Percentiles rank a stretch among this genome's conserved stretches.
Evolutionary conservation across 2,113 vertebrate genomes (phyloP).

Genomic region (Odocoileus virginianus): DNA sequence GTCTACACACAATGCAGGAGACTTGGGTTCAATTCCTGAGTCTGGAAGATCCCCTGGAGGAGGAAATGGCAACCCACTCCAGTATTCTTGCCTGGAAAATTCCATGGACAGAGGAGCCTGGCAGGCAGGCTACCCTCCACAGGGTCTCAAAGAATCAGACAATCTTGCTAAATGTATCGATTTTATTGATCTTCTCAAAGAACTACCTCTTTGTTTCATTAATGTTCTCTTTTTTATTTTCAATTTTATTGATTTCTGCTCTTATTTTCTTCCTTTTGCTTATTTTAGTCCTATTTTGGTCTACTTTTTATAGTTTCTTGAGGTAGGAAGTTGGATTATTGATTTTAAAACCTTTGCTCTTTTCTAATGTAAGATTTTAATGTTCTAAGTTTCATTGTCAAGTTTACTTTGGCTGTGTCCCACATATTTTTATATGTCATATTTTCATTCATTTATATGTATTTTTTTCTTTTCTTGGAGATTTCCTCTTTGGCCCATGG

Average conservation of each 20-base stretch:
- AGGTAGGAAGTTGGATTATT: neutral
- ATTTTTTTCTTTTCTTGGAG: neutral
- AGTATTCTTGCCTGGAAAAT: neutral
- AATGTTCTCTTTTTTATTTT: conserved; percentile 4
- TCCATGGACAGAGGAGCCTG: neutral
- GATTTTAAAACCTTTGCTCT: neutral
- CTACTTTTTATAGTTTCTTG: neutral
- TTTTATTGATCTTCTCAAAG: neutral
- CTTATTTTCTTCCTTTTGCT: neutral
- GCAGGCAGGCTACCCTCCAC: neutral
- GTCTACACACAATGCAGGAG: neutral
- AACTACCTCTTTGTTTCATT: neutral
- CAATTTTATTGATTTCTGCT: neutral
- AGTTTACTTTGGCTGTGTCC: neutral
- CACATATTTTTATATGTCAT: neutral
- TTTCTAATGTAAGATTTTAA: neutral
- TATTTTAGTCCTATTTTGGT: neutral
- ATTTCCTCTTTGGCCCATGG: neutral
- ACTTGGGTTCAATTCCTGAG: neutral
- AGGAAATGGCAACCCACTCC: neutral
- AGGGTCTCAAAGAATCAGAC: neutral
- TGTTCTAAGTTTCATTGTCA: neutral
- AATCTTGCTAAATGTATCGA: neutral
- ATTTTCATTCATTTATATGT: neutral
- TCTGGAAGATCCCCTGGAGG: neutral